A percentile compares a stretch with the other conserved stretches of the same genome.
Conservation (phyloP, 2,888 invertebrate genomes). For the Dendrolimus houi region DNA sequence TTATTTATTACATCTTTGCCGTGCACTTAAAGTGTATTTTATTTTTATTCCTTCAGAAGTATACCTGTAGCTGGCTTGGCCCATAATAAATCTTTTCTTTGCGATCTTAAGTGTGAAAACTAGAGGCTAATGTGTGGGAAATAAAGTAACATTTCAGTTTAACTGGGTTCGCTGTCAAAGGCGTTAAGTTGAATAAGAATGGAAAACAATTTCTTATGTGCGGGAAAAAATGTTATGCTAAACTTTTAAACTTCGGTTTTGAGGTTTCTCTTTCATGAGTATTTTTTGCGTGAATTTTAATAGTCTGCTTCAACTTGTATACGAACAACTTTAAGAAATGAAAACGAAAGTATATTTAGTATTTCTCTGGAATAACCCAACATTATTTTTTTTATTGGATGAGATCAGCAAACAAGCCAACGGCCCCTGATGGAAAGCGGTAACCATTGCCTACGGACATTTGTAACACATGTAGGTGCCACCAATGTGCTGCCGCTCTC, state of each 20-base stretch:
- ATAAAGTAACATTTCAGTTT: constrained; percentile 29
- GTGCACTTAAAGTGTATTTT: constrained; percentile 53
- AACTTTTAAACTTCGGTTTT: not conserved
- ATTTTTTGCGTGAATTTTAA: too few species aligned
- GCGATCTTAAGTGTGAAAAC: constrained; percentile 49
- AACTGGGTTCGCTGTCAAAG: not conserved
- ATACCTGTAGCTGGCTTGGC: constrained; percentile 35
- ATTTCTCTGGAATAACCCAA: too few species aligned
- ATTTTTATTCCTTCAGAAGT: constrained; percentile 40
- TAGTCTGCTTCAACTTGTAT: too few species aligned
- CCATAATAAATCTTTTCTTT: constrained; percentile 46
- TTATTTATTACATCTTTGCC: constrained; percentile 65
- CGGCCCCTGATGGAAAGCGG: too few species aligned
- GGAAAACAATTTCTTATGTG: not conserved
- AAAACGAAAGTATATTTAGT: too few species aligned
- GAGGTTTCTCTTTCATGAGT: not conserved
- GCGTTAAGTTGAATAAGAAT: not conserved
- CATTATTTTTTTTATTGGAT: too few species aligned
- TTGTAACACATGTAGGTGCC: too few species aligned
- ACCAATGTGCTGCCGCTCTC: too few species aligned
- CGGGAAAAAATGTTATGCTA: not conserved
- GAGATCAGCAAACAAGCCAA: too few species aligned
- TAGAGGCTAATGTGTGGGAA: constrained; percentile 40
- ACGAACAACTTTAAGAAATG: too few species aligned
- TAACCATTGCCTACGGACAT: too few species aligned